Conservation (phyloP, 2,888 invertebrate species). For the Branchellion lobata region DNA sequence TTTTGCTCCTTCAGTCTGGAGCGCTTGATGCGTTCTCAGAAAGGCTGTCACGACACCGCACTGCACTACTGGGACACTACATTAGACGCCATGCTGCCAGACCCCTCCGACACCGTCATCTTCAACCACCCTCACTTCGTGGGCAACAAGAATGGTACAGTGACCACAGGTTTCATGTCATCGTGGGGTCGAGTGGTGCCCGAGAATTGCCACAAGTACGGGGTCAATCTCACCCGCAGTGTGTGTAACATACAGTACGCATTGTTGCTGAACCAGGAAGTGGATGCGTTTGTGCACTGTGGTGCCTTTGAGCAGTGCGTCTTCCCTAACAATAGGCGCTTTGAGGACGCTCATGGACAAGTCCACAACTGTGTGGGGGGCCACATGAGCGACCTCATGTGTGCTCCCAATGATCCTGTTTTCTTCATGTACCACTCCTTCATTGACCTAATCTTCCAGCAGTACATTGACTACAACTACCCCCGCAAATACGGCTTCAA, state of each 20-base stretch:
- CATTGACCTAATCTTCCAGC: constrained; percentile 20
- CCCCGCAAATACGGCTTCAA: background rate
- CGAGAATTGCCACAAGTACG: constrained; percentile 4
- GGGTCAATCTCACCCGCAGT: constrained; percentile 5
- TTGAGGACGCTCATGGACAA: constrained; percentile 27
- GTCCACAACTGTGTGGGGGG: constrained; percentile 33
- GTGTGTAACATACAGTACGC: constrained; percentile 4
- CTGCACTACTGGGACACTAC: constrained; percentile 27
- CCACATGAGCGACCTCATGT: constrained; percentile 34
- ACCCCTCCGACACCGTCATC: constrained; percentile 28
- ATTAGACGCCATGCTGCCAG: constrained; percentile 4
- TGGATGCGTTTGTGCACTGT: constrained; percentile 17
- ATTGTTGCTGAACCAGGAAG: constrained; percentile 6
- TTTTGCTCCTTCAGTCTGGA: background rate
- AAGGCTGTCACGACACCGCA: constrained; percentile 21
- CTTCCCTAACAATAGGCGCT: constrained; percentile 7
- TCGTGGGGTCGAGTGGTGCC: constrained; percentile 16
- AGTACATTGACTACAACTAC: constrained; percentile 10
- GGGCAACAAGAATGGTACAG: constrained; percentile 27
- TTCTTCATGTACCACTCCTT: constrained; percentile 35
- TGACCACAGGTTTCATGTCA: constrained; percentile 10
- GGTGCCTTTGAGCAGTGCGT: constrained; percentile 19
- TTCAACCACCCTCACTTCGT: constrained; percentile 26
- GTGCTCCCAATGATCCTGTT: constrained; percentile 32
- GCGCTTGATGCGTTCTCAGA: constrained; percentile 20